Conservation (phyloP, 1,140 invertebrate species). For the Cyclina sinensis region DNA sequence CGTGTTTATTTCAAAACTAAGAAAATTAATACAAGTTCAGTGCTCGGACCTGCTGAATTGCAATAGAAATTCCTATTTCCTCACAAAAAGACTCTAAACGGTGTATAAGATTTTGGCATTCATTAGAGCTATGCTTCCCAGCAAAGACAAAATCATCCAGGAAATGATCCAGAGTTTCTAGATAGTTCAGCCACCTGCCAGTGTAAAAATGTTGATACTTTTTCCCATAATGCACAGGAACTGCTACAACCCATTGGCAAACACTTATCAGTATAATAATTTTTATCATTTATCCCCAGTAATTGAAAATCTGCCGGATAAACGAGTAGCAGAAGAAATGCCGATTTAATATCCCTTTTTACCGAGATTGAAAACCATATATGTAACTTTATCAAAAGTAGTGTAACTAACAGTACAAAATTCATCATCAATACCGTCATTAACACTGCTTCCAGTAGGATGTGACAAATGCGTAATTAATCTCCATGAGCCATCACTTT, state of each 20-base stretch:
- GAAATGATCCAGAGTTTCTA: neutral
- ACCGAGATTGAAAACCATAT: constrained; percentile 48
- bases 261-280: neutral
- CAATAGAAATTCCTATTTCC: neutral
- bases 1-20: neutral
- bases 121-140: neutral
- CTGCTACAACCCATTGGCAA: neutral
- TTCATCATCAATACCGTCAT: constrained; percentile 38
- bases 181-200: neutral
- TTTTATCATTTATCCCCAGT: neutral
- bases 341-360: constrained; percentile 5
- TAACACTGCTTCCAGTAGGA: constrained; percentile 1
- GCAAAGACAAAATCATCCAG: neutral
- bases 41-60: neutral
- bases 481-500: neutral
- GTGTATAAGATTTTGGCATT: neutral
- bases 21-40: neutral
- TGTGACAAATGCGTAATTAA: constrained; percentile 46
- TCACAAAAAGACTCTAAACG: neutral
- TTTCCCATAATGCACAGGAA: neutral
- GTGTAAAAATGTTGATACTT: neutral
- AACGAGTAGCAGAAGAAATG: constrained; percentile 61
- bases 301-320: neutral
- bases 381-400: constrained; percentile 47
- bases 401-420: constrained; percentile 36